Evolutionary conservation across 35 echinoderm and acorn worm genomes (phyloP), one percentile per base, ranked within the genome.

Genomic region (Heliocidaris erythrogramma): DNA sequence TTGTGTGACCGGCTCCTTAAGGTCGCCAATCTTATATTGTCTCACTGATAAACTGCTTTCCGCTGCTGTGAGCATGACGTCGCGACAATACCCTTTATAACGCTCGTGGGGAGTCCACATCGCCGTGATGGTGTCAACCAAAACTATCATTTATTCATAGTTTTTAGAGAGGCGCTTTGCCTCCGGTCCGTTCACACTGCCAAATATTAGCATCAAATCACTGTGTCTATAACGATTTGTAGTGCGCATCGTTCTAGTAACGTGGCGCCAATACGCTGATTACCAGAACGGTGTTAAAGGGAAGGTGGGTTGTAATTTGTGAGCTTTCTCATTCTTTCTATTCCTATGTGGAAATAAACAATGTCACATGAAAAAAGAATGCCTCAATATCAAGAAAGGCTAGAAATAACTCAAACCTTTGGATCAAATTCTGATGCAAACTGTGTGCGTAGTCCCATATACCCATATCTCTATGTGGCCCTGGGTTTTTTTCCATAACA

Each of bases 101-200:
- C 87, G 87, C 87, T 32, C 87, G 18, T 89, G 87, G 87, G 87
- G 47, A 48, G 87, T 89, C 30, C 47, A 30, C 32, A 48, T 30
- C 47, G 47, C 31, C 47, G 31, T 17, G 12, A 89, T 48, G 65
- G 87, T 89, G 87, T 89, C 87, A 89, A 32, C 87, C 16, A 17
- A 14, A 48, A 89, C 47, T 5, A 89, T 89, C 87, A 89, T 89
- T 89, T 89, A 89, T 89, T 89, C 87, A 89, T 89, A 47, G 87
- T 89, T 32, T 89, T 89, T 48, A 16, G 31, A 48, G 87, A 48
- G 31, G 87, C 87, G 14, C 47, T 89, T 89, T 89, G 31, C 87
- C 47, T 48, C 87, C 87, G 18, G 87, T 48, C 9, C 87, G 87
- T 89, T 32, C 87, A 89, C 87, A 89, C 14, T 47, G 87, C 31